Percentiles rank a stretch among this genome's conserved stretches.
Conservation (phyloP, 2,113 vertebrate species). For the Peromyscus maniculatus region DNA sequence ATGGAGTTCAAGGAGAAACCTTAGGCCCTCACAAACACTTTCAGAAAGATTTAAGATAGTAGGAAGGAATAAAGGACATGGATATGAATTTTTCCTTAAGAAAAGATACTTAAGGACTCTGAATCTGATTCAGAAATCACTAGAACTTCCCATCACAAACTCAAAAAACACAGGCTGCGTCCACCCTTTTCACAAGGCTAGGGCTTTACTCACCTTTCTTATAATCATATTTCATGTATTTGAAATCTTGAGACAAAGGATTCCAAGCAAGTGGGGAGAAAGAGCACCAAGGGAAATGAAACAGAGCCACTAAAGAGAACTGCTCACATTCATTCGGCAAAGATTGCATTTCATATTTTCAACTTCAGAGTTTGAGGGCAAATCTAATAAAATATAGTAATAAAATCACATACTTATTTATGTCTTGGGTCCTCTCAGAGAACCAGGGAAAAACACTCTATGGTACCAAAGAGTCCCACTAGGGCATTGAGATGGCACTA, state of each 20-base stretch:
- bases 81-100: background rate
- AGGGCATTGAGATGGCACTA: fast-evolving
- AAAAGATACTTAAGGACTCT: background rate
- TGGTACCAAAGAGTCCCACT: background rate
- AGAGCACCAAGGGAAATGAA: background rate
- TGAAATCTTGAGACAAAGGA: background rate
- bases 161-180: background rate
- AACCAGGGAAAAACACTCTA: background rate
- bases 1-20: background rate
- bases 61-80: background rate
- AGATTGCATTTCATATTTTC: background rate
- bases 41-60: background rate
- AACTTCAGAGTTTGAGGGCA: background rate
- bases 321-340: background rate
- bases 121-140: background rate
- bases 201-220: background rate
- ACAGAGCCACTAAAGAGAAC: background rate
- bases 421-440: background rate
- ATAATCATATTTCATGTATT: background rate
- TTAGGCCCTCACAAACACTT: too few relatives aligned
- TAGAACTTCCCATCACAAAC: background rate
- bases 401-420: background rate
- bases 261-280: background rate
- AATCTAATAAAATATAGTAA: background rate
- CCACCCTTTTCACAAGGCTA: background rate